Evolutionary conservation across 2,113 vertebrate genomes (phyloP).

Genomic region (Syrmaticus mikado): DNA sequence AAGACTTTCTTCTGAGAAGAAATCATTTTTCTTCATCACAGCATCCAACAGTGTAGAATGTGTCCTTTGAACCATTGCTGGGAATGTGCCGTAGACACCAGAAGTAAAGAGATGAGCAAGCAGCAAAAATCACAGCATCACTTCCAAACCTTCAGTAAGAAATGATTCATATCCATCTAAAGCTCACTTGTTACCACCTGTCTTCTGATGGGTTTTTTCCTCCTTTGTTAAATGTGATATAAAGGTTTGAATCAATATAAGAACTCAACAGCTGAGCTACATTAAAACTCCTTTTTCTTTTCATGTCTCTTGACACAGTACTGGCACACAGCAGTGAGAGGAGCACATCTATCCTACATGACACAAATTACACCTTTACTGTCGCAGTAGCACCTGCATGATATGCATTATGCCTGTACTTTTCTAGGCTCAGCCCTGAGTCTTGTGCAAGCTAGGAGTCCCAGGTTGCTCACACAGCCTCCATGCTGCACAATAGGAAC

Average conservation of each 20-base stretch:
- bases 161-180: constrained; percentile 8
- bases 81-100: not conserved
- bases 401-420: not conserved
- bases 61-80: not conserved
- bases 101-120: not conserved
- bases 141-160: not conserved
- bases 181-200: constrained; percentile 1
- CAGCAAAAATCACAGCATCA: constrained; percentile 11
- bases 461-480: fast-evolving
- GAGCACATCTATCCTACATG: not conserved
- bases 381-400: not conserved
- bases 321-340: not conserved
- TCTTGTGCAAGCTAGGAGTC: not conserved
- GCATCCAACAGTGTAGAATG: not conserved
- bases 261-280: not conserved
- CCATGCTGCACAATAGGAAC: not conserved
- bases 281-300: not conserved
- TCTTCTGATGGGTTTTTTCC: constrained; percentile 11
- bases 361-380: constrained; percentile 14
- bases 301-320: not conserved
- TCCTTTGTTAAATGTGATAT: not conserved
- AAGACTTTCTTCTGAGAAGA: not conserved
- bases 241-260: constrained; percentile 35
- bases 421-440: not conserved
- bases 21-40: not conserved